Evolutionary conservation across 2,113 vertebrate species (phyloP).

Genomic region (Prunella himalayana): DNA sequence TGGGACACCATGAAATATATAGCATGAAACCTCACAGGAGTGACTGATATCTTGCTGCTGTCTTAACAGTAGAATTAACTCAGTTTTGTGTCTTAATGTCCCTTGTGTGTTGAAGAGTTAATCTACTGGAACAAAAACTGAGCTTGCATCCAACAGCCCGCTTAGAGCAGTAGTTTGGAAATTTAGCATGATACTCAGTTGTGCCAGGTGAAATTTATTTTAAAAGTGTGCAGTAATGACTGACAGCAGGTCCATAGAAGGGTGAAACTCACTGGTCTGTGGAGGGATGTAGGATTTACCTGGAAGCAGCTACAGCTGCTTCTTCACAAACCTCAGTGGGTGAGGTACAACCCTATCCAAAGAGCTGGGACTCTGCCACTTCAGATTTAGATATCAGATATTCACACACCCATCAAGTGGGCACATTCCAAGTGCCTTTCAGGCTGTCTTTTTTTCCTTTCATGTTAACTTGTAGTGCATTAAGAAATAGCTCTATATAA

Average conservation of each 20-base stretch:
- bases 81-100: neutral
- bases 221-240: neutral
- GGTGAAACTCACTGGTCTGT: neutral
- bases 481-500: neutral
- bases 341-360: neutral
- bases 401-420: neutral
- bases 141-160: neutral
- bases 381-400: neutral
- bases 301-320: neutral
- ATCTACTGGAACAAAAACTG: slow-evolving; percentile 32
- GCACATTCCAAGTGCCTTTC: neutral
- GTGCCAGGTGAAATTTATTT: neutral
- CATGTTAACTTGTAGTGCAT: neutral
- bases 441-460: neutral
- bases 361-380: neutral
- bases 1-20: neutral
- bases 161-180: neutral
- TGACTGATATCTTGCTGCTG: neutral
- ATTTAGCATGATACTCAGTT: neutral
- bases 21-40: neutral
- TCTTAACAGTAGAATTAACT: neutral
- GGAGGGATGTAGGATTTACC: neutral
- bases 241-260: neutral
- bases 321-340: neutral
- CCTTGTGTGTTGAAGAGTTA: neutral